phyloP scores from a whole-genome alignment of 2,113 vertebrate genomes.

The Indicator indicator region DNA sequence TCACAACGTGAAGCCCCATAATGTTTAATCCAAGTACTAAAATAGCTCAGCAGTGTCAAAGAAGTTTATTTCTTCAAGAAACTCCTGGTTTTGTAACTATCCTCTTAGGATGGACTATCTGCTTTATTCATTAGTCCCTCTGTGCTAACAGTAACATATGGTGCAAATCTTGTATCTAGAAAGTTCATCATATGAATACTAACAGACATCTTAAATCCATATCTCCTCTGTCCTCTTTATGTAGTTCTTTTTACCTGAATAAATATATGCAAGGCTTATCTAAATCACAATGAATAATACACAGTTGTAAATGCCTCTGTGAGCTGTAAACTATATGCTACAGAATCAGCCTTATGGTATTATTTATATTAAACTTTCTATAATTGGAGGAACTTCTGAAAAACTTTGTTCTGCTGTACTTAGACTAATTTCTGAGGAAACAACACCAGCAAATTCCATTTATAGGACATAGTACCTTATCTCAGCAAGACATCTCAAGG shows the following conservation, averaged over 20 bases:
- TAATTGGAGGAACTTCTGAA: neutral
- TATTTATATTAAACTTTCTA: neutral
- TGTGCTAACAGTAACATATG: neutral
- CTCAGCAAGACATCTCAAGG: constrained; percentile 40
- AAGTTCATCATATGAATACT: neutral
- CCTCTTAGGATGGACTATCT: neutral
- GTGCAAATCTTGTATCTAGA: neutral
- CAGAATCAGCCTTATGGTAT: neutral
- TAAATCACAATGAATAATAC: neutral
- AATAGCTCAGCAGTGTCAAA: neutral
- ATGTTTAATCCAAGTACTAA: neutral
- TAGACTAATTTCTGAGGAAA: neutral
- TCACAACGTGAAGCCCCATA: neutral
- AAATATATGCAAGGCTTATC: neutral
- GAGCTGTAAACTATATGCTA: neutral
- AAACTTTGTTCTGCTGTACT: neutral
- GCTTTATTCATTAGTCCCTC: neutral
- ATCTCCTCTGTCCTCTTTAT: neutral
- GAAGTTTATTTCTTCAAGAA: neutral
- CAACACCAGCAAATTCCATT: neutral
- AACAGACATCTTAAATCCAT: neutral
- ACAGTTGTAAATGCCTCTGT: neutral
- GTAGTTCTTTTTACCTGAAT: neutral
- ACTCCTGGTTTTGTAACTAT: neutral
- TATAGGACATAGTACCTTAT: neutral